Evolutionary conservation across 2,113 vertebrate genomes (phyloP), one percentile per base, ranked within the genome.

Genomic region (Datnioides undecimradiatus): DNA sequence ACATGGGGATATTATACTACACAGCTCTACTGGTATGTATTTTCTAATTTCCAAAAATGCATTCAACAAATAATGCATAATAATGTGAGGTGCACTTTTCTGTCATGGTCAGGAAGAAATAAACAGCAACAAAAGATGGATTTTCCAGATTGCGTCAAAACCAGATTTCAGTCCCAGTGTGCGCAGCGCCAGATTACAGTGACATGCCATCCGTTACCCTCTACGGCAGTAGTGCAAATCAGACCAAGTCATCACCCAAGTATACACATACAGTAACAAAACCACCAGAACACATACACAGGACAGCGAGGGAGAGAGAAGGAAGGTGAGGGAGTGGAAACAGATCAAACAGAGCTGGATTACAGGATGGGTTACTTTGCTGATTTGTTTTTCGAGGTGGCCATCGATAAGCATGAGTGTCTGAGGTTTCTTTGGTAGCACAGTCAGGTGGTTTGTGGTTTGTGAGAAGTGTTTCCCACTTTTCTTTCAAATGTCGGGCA

Each of bases 341-440:
- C 73, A n/a, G 40, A 86, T 91, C 87, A 78, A 7, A 36, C 5
- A 54, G 51, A 41, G 19, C n/a, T n/a, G 57, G 71, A 23, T 57
- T n/a, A 55, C 51, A 68, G 10, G 52, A 88, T 80, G 88, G 69
- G 76, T 90, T 64, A n/a, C n/a, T 63, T 59, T 74, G 67, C 67
- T 49, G 52, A 58, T 62, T 73, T 52, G 25, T 80, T 75, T 75
- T 77, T 51, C 1, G 33, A 76, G 62, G 65, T 33, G 76, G 84
- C 31, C 45, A 55, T 91, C 88, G 87, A 87, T 91, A 88, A 79
- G 90, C 91, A 90, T 95, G 94, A 94, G 95, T 94, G 92, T 93
- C 92, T 93, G 95, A 96, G 95, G 95, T 95, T 95, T 98, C 97
- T 99, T 98, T 97, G 97, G 97, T 97, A 96, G 95, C 92, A 92